phyloP scores from a whole-genome alignment of 2,888 invertebrate species.

The Rugalucina vietnamica region DNA sequence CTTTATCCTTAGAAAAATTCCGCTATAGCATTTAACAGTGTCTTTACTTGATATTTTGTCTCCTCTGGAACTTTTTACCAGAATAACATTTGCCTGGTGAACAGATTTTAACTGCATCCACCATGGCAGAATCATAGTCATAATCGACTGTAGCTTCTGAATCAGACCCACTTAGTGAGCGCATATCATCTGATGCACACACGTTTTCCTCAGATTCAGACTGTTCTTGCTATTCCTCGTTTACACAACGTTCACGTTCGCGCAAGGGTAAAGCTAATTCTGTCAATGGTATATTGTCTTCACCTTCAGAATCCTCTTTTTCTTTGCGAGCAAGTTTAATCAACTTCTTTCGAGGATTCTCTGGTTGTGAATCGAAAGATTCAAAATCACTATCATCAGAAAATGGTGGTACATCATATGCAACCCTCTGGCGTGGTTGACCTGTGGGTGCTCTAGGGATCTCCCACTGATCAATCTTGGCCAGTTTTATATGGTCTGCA shows the following conservation, averaged over 20 bases:
- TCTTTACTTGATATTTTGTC: background rate
- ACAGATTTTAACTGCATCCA: background rate
- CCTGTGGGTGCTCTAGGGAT: background rate
- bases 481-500: background rate
- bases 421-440: background rate
- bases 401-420: conserved; percentile 6
- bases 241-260: background rate
- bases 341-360: background rate
- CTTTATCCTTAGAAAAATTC: background rate
- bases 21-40: background rate
- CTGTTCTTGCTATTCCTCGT: background rate
- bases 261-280: background rate
- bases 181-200: background rate
- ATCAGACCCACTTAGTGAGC: background rate
- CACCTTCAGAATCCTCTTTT: background rate
- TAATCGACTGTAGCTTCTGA: background rate
- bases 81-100: no score
- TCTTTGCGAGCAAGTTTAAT: background rate
- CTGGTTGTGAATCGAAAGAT: background rate
- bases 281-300: background rate
- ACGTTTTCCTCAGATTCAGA: background rate
- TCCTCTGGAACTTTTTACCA: no score
- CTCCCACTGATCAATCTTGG: background rate
- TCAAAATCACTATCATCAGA: conserved; percentile 1
- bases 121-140: background rate